Evolutionary conservation across 92 coral and sea anemone genomes (phyloP).

Genomic region (Phenganax subtilis): DNA sequence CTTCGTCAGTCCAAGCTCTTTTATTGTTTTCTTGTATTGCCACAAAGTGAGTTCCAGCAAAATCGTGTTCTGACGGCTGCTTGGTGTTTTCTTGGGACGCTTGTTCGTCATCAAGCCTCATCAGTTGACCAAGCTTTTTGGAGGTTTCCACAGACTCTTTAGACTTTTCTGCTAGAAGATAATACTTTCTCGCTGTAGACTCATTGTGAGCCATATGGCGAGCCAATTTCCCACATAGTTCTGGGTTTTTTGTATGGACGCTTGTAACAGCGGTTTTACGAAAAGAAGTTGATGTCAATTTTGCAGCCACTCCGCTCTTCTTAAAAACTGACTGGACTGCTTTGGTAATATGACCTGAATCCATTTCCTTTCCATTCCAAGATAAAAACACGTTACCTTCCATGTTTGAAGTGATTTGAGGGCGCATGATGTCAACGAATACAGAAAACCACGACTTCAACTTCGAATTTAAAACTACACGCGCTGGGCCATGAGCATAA

Average conservation of each 20-base stretch:
- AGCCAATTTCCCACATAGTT: slow-evolving; percentile 7
- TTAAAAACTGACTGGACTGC: slow-evolving; percentile 45
- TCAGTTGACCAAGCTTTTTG: background rate
- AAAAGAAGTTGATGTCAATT: slow-evolving; percentile 44
- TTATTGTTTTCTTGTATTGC: background rate
- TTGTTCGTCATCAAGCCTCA: background rate
- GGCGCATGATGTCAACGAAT: slow-evolving; percentile 25
- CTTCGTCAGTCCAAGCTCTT: slow-evolving; percentile 12
- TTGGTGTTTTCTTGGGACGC: slow-evolving; percentile 5
- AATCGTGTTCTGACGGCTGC: background rate
- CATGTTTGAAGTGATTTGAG: background rate
- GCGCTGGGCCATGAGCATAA: slow-evolving; percentile 52
- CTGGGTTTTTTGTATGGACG: slow-evolving; percentile 20
- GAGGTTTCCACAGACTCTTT: slow-evolving; percentile 19
- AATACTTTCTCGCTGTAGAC: slow-evolving; percentile 17
- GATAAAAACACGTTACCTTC: background rate
- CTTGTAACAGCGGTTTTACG: slow-evolving; percentile 30
- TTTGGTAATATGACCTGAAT: slow-evolving; percentile 28
- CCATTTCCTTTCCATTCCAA: background rate
- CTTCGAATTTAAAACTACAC: slow-evolving; percentile 41
- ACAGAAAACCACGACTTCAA: slow-evolving; percentile 40
- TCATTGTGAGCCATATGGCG: slow-evolving; percentile 20
- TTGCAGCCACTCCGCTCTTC: slow-evolving; percentile 43
- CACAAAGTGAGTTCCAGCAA: background rate
- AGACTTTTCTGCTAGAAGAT: slow-evolving; percentile 3